phyloP scores from a whole-genome alignment of 2,113 vertebrate genomes.

The Tympanuchus pallidicinctus region DNA sequence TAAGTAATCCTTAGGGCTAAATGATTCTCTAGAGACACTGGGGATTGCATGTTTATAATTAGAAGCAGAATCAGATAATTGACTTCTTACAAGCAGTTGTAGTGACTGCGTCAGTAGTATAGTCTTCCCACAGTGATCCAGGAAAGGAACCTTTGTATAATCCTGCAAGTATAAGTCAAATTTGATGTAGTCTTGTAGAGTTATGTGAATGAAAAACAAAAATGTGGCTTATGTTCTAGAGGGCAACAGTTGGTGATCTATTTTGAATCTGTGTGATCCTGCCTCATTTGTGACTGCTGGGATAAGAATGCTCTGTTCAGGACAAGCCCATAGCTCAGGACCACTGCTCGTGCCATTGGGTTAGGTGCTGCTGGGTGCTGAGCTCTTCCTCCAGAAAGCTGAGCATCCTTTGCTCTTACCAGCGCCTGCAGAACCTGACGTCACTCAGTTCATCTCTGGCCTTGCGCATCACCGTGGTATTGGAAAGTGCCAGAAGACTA shows the following conservation, averaged over 20 bases:
- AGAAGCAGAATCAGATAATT: background rate
- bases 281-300: background rate
- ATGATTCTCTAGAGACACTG: background rate
- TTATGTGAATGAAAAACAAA: background rate
- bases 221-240: background rate
- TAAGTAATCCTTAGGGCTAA: background rate
- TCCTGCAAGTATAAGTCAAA: background rate
- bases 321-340: background rate
- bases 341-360: accelerated
- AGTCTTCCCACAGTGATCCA: background rate
- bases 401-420: background rate
- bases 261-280: background rate
- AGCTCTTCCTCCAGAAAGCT: background rate
- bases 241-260: background rate
- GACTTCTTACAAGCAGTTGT: background rate
- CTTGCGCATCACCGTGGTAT: background rate
- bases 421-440: background rate
- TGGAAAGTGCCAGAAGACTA: background rate
- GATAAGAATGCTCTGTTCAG: background rate
- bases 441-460: background rate
- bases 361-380: background rate
- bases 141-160: background rate
- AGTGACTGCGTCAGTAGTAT: background rate
- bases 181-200: background rate
- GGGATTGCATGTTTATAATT: background rate